A percentile compares a stretch with the other conserved stretches of the same genome.
phyloP scores from a whole-genome alignment of 2,113 vertebrate species.

The Amphilophus citrinellus region DNA sequence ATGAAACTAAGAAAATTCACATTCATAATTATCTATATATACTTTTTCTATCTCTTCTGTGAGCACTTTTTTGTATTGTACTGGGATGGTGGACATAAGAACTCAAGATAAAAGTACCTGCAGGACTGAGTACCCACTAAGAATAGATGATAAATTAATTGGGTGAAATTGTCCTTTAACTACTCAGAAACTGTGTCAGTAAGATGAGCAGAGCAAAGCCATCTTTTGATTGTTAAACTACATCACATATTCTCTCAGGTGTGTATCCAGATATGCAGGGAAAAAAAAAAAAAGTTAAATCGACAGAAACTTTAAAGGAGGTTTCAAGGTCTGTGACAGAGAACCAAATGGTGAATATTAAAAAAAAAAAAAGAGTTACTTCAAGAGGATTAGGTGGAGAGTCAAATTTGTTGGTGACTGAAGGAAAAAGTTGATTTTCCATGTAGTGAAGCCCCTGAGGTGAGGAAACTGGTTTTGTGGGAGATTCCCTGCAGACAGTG shows the following conservation, averaged over 20 bases:
- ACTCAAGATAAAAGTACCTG: not conserved
- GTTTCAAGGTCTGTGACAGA: not conserved
- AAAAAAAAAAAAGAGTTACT: not conserved
- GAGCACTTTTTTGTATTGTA: not conserved
- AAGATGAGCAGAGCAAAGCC: not conserved
- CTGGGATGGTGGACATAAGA: not conserved
- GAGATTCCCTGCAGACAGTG: slow-evolving; percentile 3
- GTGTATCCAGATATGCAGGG: not conserved
- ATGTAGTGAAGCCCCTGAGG: not conserved
- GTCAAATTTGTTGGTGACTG: not conserved
- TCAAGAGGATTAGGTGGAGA: not conserved
- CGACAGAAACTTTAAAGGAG: not conserved
- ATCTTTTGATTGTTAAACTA: not conserved
- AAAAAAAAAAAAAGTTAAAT: not conserved
- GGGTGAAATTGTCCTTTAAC: not conserved
- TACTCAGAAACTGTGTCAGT: not conserved
- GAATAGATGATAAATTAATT: too few relatives aligned
- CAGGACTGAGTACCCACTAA: not conserved
- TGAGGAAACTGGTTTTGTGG: slow-evolving; percentile 13
- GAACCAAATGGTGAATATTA: not conserved
- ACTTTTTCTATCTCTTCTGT: not conserved
- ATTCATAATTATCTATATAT: too few relatives aligned
- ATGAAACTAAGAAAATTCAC: too few relatives aligned
- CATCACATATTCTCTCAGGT: not conserved
- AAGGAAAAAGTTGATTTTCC: not conserved